These are phyloP conservation scores for Cynodonichthys magdalenae DNA, from an alignment of 2,797 vertebrate species.

Conservation along the genomic window DNA sequence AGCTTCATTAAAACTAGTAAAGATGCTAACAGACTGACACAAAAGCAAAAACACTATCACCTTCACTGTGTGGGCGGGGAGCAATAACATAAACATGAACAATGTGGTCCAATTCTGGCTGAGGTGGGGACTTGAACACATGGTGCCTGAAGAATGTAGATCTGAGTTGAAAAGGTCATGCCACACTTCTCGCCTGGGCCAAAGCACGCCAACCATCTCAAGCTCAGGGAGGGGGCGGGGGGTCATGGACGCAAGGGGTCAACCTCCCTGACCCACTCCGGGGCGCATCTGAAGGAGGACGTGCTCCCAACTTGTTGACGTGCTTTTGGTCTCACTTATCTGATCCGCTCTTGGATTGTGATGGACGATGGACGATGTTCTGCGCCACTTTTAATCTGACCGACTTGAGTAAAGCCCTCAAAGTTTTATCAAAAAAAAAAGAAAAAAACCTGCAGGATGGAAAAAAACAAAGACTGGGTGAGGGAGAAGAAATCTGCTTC, in stretches of 20 bases:
- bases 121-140: conserved; percentile 21
- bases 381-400: conserved; percentile 20
- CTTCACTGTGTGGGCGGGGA: not conserved
- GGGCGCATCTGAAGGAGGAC: conserved; percentile 28
- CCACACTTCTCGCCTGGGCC: conserved; percentile 19
- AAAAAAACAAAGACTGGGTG: conserved; percentile 21
- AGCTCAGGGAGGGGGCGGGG: not conserved
- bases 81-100: conserved; percentile 3
- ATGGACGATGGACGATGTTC: conserved; percentile 3
- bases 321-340: conserved; percentile 23
- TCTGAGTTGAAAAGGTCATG: conserved; percentile 65
- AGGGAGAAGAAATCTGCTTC: conserved; percentile 19
- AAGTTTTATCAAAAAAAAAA: conserved; percentile 38
- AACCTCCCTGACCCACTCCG: conserved; percentile 37
- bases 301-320: conserved; percentile 29
- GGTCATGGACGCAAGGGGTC: conserved; percentile 33
- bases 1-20: no score
- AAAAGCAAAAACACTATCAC: no score
- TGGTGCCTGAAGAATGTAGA: conserved; percentile 54
- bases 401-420: conserved; percentile 13
- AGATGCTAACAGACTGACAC: no score
- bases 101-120: conserved; percentile 15
- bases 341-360: conserved; percentile 19
- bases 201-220: conserved; percentile 57
- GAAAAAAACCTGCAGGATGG: conserved; percentile 3